These are phyloP conservation scores for Pica pica DNA, from an alignment of 2,113 vertebrate species.

Conservation along the genomic window DNA sequence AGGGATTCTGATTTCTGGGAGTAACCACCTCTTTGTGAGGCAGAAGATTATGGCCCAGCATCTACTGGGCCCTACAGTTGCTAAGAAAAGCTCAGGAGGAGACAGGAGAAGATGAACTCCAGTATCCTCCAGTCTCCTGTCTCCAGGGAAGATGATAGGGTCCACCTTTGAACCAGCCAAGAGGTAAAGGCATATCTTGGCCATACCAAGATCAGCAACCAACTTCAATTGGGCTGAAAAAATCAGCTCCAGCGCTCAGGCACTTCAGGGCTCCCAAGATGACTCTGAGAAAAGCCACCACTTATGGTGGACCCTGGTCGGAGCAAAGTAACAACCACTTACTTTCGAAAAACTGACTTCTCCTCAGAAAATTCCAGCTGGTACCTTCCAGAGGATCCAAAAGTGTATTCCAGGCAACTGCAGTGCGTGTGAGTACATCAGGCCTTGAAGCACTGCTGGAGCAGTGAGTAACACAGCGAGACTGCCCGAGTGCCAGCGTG, in stretches of 20 bases:
- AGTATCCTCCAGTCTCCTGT: rapidly evolving
- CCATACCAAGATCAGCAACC: not conserved
- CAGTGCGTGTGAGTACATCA: not conserved
- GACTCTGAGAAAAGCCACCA: not conserved
- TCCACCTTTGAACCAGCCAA: not conserved
- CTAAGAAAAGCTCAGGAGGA: not conserved
- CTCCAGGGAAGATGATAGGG: not conserved
- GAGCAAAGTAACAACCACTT: not conserved
- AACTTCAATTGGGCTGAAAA: not conserved
- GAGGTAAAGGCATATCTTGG: not conserved
- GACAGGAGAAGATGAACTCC: not conserved
- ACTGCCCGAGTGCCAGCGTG: not conserved
- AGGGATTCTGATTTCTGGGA: not conserved
- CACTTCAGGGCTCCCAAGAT: not conserved
- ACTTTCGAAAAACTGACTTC: not conserved
- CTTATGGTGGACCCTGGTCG: rapidly evolving
- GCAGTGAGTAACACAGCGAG: not conserved
- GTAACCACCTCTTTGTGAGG: not conserved
- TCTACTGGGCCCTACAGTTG: not conserved
- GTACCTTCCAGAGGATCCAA: not conserved
- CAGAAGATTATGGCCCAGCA: not conserved
- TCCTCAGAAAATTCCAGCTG: not conserved
- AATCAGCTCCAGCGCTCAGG: rapidly evolving
- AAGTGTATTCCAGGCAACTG: not conserved
- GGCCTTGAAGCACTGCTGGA: not conserved